Conservation (phyloP, 2,888 invertebrate species). For the Lasiommata megera region DNA sequence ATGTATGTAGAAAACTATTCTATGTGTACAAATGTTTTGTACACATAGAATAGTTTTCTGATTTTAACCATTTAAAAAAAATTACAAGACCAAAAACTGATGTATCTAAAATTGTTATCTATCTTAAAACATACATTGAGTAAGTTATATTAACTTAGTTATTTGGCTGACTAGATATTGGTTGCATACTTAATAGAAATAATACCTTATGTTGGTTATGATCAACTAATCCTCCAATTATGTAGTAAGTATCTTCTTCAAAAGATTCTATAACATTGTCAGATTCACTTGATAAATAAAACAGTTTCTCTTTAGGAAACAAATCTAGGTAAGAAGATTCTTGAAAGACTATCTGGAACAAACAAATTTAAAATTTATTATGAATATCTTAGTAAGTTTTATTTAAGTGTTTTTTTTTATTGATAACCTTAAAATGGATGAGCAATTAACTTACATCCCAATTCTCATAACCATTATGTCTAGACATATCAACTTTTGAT, state of each 20-base stretch:
- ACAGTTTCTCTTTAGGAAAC: slow-evolving; percentile 88
- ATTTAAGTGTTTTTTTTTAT: no score
- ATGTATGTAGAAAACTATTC: no score
- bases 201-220: slow-evolving; percentile 97
- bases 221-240: slow-evolving; percentile 98
- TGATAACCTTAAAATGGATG: not conserved
- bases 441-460: slow-evolving; percentile 89
- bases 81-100: no score
- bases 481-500: slow-evolving; percentile 87
- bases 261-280: slow-evolving; percentile 89
- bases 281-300: slow-evolving; percentile 97
- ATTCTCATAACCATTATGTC: slow-evolving; percentile 92
- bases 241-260: slow-evolving; percentile 90
- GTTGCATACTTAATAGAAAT: no score
- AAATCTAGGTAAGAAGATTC: slow-evolving; percentile 84
- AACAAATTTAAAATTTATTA: not conserved
- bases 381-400: no score
- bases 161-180: no score
- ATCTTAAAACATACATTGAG: no score
- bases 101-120: no score
- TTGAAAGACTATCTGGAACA: slow-evolving; percentile 85
- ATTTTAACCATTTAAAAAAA: no score
- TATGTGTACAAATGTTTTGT: no score
- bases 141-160: no score
- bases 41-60: no score